Evolutionary conservation across 2,888 invertebrate species (phyloP), one percentile per base, ranked within the genome.

Genomic region (Teleiodes luculella): DNA sequence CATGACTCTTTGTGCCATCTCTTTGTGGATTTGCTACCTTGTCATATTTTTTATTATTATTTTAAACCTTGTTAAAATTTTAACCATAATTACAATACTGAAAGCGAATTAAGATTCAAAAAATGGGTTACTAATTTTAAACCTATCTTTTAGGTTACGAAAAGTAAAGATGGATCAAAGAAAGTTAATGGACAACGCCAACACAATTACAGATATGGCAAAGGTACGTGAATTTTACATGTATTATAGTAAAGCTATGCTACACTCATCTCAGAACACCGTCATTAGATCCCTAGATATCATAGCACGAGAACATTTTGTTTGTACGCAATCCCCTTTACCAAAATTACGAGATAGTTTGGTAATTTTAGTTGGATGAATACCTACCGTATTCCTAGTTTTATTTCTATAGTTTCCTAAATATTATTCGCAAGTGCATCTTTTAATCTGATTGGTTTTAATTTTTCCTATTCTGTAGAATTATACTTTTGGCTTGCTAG

Each of bases 131-230:
- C 33, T 5, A 33, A 33, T 5, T 16, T 37, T 5, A 37, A 30
- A 13, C 20, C 4, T 7, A 24, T 45, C 58, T 91, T 91, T 59
- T 84, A 99, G 99, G 84, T 94, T 99, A 89, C 93, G 99, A 78
- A 98, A 99, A 92, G 98, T 99, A 61, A 99, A 99, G 92, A 98
- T 99, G 97, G 99, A 99, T 92, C 99, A 99, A 92, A 93, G 99
- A 82, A 99, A 99, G 91, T 91, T 99, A 71, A 97, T 98, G 95
- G 99, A 99, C 86, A 99, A 99, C 82, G 98, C 98, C 67, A 98
- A 98, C 78, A 99, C 99, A 57, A 96, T 99, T 84, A 98, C 98
- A 57, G 99, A 99, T 83, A 98, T 99, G 97, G 99, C 99, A 73
- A 99, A 99, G 95, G 99, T 99, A 93, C 91, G 86, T 83, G 67